phyloP scores from a whole-genome alignment of 2,797 vertebrate species.

The Aeoliscus strigatus region DNA sequence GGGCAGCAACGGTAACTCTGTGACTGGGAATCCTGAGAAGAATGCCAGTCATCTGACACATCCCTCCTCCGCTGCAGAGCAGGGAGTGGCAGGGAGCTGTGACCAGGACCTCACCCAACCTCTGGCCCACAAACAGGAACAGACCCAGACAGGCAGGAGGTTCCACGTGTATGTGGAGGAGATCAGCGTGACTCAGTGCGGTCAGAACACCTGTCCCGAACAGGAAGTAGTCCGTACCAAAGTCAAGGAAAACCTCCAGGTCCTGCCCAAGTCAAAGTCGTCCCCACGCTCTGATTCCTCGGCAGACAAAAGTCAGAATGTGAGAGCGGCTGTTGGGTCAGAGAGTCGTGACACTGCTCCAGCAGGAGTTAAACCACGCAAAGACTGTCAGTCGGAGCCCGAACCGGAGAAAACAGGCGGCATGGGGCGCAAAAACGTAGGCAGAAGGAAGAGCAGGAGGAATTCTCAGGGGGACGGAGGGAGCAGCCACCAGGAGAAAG shows the following conservation, averaged over 20 bases:
- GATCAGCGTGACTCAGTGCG: constrained; percentile 56
- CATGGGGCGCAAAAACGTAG: constrained; percentile 69
- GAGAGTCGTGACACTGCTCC: constrained; percentile 29
- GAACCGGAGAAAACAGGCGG: constrained; percentile 31
- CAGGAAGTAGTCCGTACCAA: constrained; percentile 48
- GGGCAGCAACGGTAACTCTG: constrained; percentile 31
- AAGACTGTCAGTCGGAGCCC: constrained; percentile 34
- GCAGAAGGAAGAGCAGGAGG: constrained; percentile 51
- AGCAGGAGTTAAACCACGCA: constrained; percentile 44
- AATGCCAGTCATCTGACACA: constrained; percentile 67
- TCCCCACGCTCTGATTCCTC: constrained; percentile 18
- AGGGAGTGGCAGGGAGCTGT: constrained; percentile 49
- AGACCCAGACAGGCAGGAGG: constrained; percentile 38
- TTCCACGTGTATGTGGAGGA: constrained; percentile 71
- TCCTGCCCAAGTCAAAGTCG: constrained; percentile 38
- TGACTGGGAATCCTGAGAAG: constrained; percentile 46
- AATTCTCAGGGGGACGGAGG: constrained; percentile 51
- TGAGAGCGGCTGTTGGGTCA: constrained; percentile 4
- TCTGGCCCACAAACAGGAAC: constrained; percentile 17
- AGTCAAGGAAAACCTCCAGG: constrained; percentile 45
- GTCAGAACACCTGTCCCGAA: constrained; percentile 5
- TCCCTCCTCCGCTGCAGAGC: constrained; percentile 33
- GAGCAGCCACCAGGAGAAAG: constrained; percentile 35
- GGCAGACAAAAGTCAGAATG: constrained; percentile 30
- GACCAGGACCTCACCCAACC: constrained; percentile 40